Evolutionary conservation across 92 coral and sea anemone genomes (phyloP).

Genomic region (Siderastrea radians): DNA sequence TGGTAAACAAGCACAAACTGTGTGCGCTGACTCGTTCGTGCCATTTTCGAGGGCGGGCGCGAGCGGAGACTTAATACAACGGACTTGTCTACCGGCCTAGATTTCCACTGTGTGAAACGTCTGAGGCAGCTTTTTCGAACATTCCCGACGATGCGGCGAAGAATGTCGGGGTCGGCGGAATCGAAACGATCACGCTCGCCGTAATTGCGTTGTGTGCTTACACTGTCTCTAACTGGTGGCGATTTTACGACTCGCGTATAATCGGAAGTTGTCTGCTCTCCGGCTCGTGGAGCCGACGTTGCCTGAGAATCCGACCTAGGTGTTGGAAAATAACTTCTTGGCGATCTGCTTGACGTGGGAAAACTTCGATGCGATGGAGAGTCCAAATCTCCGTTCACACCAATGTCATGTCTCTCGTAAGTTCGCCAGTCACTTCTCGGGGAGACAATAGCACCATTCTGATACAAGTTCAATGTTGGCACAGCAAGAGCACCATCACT

Average conservation of each 20-base stretch:
- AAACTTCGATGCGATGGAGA: conserved; percentile 21
- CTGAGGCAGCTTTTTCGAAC: too few relatives aligned
- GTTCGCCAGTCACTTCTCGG: conserved; percentile 47
- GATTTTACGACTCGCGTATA: conserved; percentile 80
- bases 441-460: conserved; percentile 29
- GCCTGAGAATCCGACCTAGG: conserved; percentile 57
- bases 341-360: conserved; percentile 23
- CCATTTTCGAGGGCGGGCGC: too few relatives aligned
- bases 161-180: conserved; percentile 81
- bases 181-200: conserved; percentile 53
- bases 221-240: conserved; percentile 89
- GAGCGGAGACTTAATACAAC: too few relatives aligned
- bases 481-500: conserved; percentile 20
- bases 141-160: conserved; percentile 70
- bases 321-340: conserved; percentile 19
- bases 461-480: conserved; percentile 49
- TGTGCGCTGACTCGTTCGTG: too few relatives aligned
- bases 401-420: conserved; percentile 1
- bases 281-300: conserved; percentile 59
- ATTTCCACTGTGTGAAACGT: too few relatives aligned
- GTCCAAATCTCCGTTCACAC: conserved; percentile 10
- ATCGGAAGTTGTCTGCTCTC: conserved; percentile 61
- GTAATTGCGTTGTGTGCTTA: conserved; percentile 51
- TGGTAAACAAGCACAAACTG: too few relatives aligned
- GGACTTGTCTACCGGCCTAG: too few relatives aligned